These are phyloP conservation scores for Synanthedon tipuliformis DNA, from an alignment of 2,888 invertebrate species.

Conservation along the genomic window DNA sequence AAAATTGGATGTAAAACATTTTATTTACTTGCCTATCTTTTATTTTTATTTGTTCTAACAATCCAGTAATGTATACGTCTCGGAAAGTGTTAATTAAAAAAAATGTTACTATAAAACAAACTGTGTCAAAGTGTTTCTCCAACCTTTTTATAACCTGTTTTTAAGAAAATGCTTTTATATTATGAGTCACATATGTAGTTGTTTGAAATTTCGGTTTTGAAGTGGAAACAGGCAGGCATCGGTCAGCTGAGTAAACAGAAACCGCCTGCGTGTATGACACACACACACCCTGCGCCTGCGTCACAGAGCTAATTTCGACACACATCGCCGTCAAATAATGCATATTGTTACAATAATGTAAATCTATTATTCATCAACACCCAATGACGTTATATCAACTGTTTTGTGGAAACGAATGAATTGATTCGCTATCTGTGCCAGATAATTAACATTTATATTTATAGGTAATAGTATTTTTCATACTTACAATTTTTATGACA, in stretches of 20 bases:
- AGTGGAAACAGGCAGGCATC: conserved; percentile 12
- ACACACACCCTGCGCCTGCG: conserved; percentile 48
- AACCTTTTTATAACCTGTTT: neutral
- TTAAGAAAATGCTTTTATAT: neutral
- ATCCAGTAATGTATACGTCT: neutral
- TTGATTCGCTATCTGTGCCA: conserved; percentile 12
- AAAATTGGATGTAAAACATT: no score
- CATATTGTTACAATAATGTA: conserved; percentile 28
- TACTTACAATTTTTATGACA: no score
- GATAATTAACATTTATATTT: no score
- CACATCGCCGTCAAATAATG: conserved; percentile 23
- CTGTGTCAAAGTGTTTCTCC: neutral
- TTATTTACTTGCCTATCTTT: no score
- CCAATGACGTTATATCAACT: conserved; percentile 19
- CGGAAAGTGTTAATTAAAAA: neutral
- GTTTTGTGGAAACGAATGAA: conserved; percentile 22
- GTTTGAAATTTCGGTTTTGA: neutral
- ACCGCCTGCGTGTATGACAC: conserved; percentile 30
- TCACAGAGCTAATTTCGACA: conserved; percentile 50
- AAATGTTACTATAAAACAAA: neutral
- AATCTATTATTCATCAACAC: conserved; percentile 22
- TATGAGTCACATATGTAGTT: conserved; percentile 23
- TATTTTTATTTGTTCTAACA: no score
- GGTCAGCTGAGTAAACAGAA: conserved; percentile 40
- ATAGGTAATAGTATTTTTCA: no score